Conservation (phyloP, 2,113 vertebrate genomes). For the Peromyscus leucopus region DNA sequence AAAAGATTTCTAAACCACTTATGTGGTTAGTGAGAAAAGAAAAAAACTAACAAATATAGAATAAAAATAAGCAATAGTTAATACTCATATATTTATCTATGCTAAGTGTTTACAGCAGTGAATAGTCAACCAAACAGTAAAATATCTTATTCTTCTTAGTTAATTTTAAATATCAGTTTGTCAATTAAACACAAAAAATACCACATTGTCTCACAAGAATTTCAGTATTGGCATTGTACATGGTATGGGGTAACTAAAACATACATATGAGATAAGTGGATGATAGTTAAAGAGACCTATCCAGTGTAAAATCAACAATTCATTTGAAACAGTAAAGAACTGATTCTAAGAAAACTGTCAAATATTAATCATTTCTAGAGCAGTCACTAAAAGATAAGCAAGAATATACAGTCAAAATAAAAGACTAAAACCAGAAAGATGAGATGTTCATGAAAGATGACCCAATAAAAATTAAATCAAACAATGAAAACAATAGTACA, state of each 20-base stretch:
- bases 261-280: background rate
- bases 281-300: background rate
- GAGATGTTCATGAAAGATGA: background rate
- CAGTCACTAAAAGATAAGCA: background rate
- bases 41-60: conserved; percentile 20
- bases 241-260: background rate
- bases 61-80: background rate
- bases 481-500: background rate
- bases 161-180: background rate
- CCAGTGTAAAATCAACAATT: background rate
- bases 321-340: background rate
- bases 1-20: background rate
- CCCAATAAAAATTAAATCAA: background rate
- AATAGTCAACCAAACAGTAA: background rate
- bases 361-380: background rate
- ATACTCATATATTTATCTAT: background rate
- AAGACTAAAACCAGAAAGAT: background rate
- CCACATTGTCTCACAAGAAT: background rate
- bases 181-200: background rate
- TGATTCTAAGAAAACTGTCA: conserved; percentile 1
- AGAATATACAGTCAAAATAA: background rate
- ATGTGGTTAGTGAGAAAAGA: background rate
- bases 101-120: background rate
- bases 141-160: background rate
- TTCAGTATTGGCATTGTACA: background rate